Base-by-base conservation (phyloP, 2,888 invertebrate species). In the Lottia scabra region DNA sequence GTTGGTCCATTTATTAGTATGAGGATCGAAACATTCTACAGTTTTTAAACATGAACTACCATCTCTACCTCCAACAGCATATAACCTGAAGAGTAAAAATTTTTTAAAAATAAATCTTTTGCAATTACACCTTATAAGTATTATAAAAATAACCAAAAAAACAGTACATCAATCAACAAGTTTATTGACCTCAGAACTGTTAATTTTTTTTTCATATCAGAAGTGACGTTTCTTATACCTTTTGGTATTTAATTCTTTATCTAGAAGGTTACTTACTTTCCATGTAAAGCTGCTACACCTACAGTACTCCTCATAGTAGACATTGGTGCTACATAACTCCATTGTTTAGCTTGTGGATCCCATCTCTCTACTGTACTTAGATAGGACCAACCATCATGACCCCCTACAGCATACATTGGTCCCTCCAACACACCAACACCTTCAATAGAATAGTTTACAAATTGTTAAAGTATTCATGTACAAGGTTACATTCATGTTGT, bases 311-410 rank as follows among this genome's bases (percentile, higher is more conserved):
- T 92, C 87, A 95, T 95, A 73, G 94, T 94, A 73, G 94, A 93
- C 97, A 97, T 97, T 2, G 96, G 94, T 5, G 96, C 94, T 74
- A 97, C 96, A 86, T 94, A 95, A 80, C 94, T 95, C 97, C 97
- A 98, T 75, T 94, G 93, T 73, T 95, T 93, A 1, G 95, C 94
- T 74, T 93, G 92, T 15, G 97, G 95, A 91, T 97, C 97, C 95
- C 96, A 97, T 89, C 94, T 91, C 91, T 98, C 98, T 0, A 97
- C 97, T 0, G 96, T 96, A 89, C 95, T 96, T 64, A 97, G 92
- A 88, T 97, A 97, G 85, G 96, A 96, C 96, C 96, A 96, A 23
- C 96, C 97, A 89, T 98, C 97, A 87, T 97, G 97, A 0, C 98
- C 98, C 1, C 98, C 97, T 3, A 97, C 96, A 0, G 97, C 97